Evolutionary conservation across 2,888 invertebrate genomes (phyloP).

Genomic region (Sesia bembeciformis): DNA sequence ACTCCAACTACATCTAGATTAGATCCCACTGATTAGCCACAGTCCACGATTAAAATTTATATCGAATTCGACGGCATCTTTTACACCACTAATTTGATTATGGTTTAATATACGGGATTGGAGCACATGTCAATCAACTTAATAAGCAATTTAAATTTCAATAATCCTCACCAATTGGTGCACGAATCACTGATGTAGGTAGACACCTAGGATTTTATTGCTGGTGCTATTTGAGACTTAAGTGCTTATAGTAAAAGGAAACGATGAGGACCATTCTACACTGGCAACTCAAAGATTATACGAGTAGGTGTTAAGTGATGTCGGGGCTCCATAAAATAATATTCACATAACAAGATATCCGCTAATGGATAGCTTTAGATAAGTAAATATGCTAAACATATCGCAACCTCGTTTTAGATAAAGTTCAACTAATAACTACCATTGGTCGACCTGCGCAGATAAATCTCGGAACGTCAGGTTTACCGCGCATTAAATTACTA

Average conservation of each 20-base stretch:
- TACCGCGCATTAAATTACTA: not conserved
- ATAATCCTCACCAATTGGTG: conserved; percentile 54
- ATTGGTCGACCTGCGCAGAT: not conserved
- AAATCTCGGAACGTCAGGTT: not conserved
- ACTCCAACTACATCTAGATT: conserved; percentile 35
- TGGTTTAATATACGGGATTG: conserved; percentile 42
- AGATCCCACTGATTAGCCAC: conserved; percentile 33
- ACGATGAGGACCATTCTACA: not conserved
- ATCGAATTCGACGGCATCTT: conserved; percentile 7
- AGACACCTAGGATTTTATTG: not conserved
- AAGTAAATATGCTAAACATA: not conserved
- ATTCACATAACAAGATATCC: not conserved
- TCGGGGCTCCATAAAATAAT: not conserved
- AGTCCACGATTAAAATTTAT: conserved; percentile 25
- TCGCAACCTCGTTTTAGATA: not conserved
- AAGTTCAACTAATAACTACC: not conserved
- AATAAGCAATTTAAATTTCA: conserved; percentile 66
- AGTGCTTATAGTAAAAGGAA: not conserved
- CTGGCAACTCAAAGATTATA: not conserved
- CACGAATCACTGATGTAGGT: conserved; percentile 15
- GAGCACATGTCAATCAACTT: conserved; percentile 59
- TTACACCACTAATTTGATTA: conserved; percentile 32
- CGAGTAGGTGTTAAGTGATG: not conserved
- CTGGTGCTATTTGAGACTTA: not conserved
- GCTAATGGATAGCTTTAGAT: not conserved